Evolutionary conservation across 2,797 vertebrate species (phyloP), one percentile per base, ranked within the genome.

Genomic region (Synaphobranchus kaupii): DNA sequence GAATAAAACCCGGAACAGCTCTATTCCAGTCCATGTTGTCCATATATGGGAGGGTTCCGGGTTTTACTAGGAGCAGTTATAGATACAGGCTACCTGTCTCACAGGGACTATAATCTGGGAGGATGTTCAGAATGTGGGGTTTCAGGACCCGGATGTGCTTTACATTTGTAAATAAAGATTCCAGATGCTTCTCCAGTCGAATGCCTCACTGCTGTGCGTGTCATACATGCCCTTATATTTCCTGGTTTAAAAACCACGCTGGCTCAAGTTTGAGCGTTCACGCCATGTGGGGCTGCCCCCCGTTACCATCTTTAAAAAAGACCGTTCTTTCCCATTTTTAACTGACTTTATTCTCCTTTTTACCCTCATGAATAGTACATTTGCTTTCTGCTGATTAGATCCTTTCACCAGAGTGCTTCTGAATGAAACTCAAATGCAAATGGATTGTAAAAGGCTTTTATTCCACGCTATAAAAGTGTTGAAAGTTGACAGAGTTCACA

Each of bases 91-190:
- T n/a, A n/a, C n/a, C n/a, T n/a, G n/a, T n/a, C n/a, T n/a, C n/a
- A n/a, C n/a, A n/a, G n/a, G n/a, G n/a, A n/a, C n/a, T n/a, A n/a
- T n/a, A n/a, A n/a, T n/a, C n/a, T n/a, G n/a, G n/a, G n/a, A n/a
- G n/a, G n/a, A n/a, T n/a, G n/a, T n/a, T n/a, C n/a, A n/a, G n/a
- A n/a, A 39, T 39, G 1, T 39, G 39, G 39, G 39, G 39, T 39
- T 39, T 39, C 39, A 39, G 39, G 39, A 39, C 52, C 13, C 52
- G 13, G 12, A 2, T 28, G 1, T 71, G 56, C 25, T 84, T 83
- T 54, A 31, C 31, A 10, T 68, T 10, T 88, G 76, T 66, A 88
- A 88, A 82, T 86, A 86, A 88, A 86, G 4, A 47, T 50, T 47
- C 28, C 52, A 71, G 68, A 84, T 84, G 17, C 22, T 56, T 44